Percentiles rank a stretch among this genome's conserved stretches.
Evolutionary conservation across 2,797 vertebrate species (phyloP).

Genomic region (Peromyscus melanophrys): DNA sequence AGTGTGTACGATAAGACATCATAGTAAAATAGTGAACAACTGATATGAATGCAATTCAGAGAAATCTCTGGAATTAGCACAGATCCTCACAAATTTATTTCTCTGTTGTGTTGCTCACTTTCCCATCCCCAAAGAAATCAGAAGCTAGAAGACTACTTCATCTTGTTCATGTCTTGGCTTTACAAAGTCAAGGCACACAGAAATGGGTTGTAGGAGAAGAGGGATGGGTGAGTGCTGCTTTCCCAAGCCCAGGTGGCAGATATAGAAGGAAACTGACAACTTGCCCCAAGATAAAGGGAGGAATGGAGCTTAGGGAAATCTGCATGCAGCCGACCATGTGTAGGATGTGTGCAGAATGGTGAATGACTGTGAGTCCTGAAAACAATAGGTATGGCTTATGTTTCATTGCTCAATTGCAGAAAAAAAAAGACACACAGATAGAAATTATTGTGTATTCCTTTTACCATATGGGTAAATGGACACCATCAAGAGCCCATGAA

Average conservation of each 20-base stretch:
- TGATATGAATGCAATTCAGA: neutral
- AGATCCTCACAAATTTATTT: neutral
- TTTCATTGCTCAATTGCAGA: neutral
- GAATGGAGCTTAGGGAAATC: neutral
- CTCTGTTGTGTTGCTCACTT: neutral
- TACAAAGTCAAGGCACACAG: neutral
- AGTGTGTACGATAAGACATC: neutral
- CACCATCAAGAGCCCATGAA: neutral
- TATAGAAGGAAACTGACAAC: neutral
- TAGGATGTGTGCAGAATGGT: rapidly evolving
- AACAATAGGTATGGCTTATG: neutral
- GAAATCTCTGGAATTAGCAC: neutral
- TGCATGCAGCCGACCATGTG: neutral
- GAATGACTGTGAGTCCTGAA: neutral
- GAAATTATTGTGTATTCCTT: neutral
- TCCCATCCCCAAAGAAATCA: neutral
- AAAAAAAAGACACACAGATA: neutral
- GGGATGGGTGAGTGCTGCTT: neutral
- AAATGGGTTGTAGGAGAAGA: neutral
- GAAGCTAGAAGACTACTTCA: neutral
- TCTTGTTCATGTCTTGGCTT: neutral
- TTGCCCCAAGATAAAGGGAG: neutral
- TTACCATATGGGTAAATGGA: too few species aligned
- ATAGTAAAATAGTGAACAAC: neutral
- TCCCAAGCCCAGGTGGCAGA: neutral